These are phyloP conservation scores for Muntiacus muntjak DNA, from an alignment of 2,113 vertebrate genomes.

Conservation along the genomic window DNA sequence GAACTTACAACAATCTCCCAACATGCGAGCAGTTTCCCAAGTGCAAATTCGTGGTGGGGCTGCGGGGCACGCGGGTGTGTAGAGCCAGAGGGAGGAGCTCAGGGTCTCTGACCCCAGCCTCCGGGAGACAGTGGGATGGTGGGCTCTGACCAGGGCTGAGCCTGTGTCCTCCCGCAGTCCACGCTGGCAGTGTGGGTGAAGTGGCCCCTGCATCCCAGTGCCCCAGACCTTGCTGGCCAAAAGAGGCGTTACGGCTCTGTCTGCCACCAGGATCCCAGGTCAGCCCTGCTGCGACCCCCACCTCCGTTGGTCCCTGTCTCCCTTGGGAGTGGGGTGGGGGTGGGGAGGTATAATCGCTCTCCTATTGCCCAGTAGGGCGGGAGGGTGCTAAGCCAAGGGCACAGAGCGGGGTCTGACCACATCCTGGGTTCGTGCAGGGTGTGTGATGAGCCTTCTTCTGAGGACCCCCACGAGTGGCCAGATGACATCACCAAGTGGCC, in stretches of 20 bases:
- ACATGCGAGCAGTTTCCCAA: not conserved
- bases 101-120: not conserved
- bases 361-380: not conserved
- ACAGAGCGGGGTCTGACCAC: not conserved
- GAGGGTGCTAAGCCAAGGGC: not conserved
- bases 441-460: slow-evolving; percentile 95
- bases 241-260: slow-evolving; percentile 91
- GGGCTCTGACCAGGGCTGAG: not conserved
- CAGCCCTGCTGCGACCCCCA: not conserved
- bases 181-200: slow-evolving; percentile 98
- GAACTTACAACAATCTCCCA: not conserved
- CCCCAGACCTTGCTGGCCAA: slow-evolving; percentile 85
- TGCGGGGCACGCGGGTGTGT: not conserved
- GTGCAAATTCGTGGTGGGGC: not conserved
- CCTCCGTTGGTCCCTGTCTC: not conserved
- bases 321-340: not conserved
- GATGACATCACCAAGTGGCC: slow-evolving; percentile 99
- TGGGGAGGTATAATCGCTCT: not conserved
- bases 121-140: not conserved
- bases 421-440: slow-evolving; percentile 80
- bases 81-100: not conserved
- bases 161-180: slow-evolving; percentile 80
- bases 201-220: slow-evolving; percentile 91
- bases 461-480: slow-evolving; percentile 94
- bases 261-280: slow-evolving; percentile 98